Conservation (phyloP, 1,140 invertebrate genomes). For the Drosophila repletoides region DNA sequence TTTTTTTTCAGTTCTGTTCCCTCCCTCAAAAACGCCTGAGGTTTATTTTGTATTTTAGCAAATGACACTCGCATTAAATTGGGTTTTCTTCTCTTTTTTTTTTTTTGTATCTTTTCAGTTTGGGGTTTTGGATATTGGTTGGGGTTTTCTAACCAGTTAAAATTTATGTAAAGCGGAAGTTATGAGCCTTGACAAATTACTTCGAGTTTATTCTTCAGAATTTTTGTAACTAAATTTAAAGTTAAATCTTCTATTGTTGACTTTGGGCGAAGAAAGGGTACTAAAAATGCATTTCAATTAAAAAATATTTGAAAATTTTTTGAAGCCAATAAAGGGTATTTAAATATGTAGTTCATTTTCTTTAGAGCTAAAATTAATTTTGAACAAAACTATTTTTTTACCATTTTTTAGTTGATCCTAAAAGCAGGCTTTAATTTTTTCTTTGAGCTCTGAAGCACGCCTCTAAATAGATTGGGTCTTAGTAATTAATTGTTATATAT, state of each 20-base stretch:
- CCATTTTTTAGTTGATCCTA: too few species aligned
- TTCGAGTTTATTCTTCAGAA: slow-evolving; percentile 9
- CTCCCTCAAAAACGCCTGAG: slow-evolving; percentile 32
- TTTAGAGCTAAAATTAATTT: too few species aligned
- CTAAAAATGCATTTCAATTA: too few species aligned
- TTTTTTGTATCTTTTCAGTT: neutral
- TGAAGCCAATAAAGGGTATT: neutral
- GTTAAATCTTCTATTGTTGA: slow-evolving; percentile 13
- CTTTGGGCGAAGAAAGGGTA: neutral
- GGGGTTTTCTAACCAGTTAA: slow-evolving; percentile 67
- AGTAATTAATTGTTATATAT: too few species aligned
- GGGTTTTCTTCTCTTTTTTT: slow-evolving; percentile 26
- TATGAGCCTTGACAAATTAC: slow-evolving; percentile 66
- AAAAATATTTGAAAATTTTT: too few species aligned
- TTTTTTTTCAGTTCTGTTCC: slow-evolving; percentile 9
- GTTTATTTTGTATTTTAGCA: slow-evolving; percentile 58
- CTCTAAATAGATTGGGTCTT: too few species aligned
- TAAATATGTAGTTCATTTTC: too few species aligned
- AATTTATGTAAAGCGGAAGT: slow-evolving; percentile 38
- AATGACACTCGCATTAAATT: slow-evolving; percentile 71
- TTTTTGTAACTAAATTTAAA: neutral
- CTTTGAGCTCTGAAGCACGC: too few species aligned
- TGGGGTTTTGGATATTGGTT: slow-evolving; percentile 1
- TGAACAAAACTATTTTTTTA: too few species aligned
- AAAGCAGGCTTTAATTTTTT: too few species aligned